A percentile compares a stretch with the other conserved stretches of the same genome.
Evolutionary conservation across 2,113 vertebrate species (phyloP).

Genomic region (Megaceryle torquata): DNA sequence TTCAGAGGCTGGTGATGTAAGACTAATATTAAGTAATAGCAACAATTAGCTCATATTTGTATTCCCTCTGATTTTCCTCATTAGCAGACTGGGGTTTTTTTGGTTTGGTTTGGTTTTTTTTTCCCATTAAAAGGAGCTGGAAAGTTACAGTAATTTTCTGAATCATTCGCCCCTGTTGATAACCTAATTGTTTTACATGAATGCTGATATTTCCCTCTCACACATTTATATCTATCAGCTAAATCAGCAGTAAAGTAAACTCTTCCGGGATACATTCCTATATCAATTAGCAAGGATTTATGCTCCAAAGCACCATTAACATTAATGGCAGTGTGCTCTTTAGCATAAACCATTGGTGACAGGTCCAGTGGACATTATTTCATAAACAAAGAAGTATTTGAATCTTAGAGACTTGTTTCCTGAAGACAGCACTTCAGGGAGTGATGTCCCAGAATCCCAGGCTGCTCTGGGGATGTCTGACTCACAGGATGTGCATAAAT

Average conservation of each 20-base stretch:
- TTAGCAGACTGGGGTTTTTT: neutral
- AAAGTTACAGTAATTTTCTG: constrained; percentile 56
- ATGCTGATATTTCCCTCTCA: constrained; percentile 60
- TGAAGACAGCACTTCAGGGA: neutral
- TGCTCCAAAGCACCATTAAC: constrained; percentile 62
- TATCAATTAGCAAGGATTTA: constrained; percentile 67
- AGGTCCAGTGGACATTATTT: constrained; percentile 55
- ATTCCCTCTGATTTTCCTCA: constrained; percentile 52
- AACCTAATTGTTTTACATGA: constrained; percentile 64
- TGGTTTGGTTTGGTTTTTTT: neutral
- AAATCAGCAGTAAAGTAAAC: constrained; percentile 63
- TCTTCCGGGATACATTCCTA: constrained; percentile 58
- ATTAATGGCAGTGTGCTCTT: constrained; percentile 57
- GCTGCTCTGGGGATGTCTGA: neutral
- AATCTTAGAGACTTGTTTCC: neutral
- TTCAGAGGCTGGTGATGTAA: neutral
- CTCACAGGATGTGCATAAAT: neutral
- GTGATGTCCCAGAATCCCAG: neutral
- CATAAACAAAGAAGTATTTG: constrained; percentile 30
- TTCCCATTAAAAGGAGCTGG: constrained; percentile 22
- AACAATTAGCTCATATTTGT: neutral
- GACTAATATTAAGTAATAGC: neutral
- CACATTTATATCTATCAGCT: constrained; percentile 61
- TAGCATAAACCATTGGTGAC: constrained; percentile 44
- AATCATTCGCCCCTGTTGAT: constrained; percentile 59